Conservation (phyloP, 2,113 vertebrate genomes). For the Antechinus flavipes region DNA sequence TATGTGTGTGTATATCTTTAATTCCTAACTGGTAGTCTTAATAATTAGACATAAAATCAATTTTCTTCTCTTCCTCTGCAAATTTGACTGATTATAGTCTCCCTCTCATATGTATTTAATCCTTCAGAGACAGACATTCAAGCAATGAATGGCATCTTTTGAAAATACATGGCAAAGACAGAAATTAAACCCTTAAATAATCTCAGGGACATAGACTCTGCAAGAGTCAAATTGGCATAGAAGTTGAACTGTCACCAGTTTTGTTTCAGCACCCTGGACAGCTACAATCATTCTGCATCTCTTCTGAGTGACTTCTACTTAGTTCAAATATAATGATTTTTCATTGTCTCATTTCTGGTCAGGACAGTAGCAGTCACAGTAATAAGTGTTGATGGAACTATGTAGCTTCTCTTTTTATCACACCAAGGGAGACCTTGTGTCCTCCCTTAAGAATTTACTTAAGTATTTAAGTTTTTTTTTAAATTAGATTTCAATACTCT, state of each 20-base stretch:
- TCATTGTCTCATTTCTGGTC: not conserved
- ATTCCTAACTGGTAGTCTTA: not conserved
- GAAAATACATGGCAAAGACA: not conserved
- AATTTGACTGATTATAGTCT: not conserved
- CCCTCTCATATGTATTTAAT: not conserved
- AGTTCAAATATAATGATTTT: not conserved
- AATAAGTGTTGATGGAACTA: not conserved
- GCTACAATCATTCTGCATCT: not conserved
- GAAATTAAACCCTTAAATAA: not conserved
- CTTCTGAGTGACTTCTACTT: not conserved
- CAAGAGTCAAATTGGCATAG: not conserved
- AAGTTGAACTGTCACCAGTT: not conserved
- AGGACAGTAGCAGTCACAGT: not conserved
- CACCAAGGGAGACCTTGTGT: not conserved
- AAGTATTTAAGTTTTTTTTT: not conserved
- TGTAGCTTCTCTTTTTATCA: not conserved
- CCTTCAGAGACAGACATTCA: not conserved
- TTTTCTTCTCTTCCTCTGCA: not conserved
- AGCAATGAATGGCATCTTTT: not conserved
- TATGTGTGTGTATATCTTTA: no score
- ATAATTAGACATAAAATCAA: not conserved
- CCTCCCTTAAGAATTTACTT: not conserved
- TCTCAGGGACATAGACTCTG: not conserved
- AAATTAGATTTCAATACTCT: not conserved
- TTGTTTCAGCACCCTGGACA: not conserved